phyloP scores from a whole-genome alignment of 2,797 vertebrate species.

The Xiphorhynchus erythropygius region DNA sequence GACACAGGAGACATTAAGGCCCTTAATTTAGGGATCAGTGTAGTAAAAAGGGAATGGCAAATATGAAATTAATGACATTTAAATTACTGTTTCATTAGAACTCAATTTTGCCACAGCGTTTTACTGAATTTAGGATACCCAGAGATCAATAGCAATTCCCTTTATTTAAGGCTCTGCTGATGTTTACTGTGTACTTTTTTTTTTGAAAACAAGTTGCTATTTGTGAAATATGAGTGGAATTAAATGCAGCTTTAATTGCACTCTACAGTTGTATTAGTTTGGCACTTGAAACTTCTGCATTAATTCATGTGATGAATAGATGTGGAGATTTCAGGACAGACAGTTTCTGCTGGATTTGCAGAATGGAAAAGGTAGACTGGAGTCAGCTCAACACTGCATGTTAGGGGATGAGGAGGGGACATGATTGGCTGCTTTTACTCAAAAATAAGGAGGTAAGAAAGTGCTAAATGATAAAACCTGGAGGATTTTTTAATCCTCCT shows the following conservation, averaged over 20 bases:
- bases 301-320: neutral
- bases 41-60: conserved; percentile 67
- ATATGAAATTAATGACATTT: conserved; percentile 76
- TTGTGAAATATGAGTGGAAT: conserved; percentile 47
- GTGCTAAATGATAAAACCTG: neutral
- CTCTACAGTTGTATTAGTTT: neutral
- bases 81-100: conserved; percentile 77
- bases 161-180: conserved; percentile 73
- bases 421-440: neutral
- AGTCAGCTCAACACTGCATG: neutral
- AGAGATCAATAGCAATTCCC: conserved; percentile 70
- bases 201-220: conserved; percentile 33
- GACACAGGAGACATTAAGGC: conserved; percentile 17
- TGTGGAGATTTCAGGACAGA: neutral
- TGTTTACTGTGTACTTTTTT: conserved; percentile 13
- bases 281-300: neutral
- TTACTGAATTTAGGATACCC: conserved; percentile 64
- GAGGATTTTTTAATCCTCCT: fast-evolving
- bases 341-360: neutral
- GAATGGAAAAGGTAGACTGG: neutral
- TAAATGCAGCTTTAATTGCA: conserved; percentile 34
- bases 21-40: conserved; percentile 65
- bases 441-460: neutral
- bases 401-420: neutral
- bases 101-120: conserved; percentile 64